A percentile compares a stretch with the other conserved stretches of the same genome.
These are phyloP conservation scores for Chiloscyllium punctatum DNA, from an alignment of 2,797 vertebrate genomes.

Conservation along the genomic window DNA sequence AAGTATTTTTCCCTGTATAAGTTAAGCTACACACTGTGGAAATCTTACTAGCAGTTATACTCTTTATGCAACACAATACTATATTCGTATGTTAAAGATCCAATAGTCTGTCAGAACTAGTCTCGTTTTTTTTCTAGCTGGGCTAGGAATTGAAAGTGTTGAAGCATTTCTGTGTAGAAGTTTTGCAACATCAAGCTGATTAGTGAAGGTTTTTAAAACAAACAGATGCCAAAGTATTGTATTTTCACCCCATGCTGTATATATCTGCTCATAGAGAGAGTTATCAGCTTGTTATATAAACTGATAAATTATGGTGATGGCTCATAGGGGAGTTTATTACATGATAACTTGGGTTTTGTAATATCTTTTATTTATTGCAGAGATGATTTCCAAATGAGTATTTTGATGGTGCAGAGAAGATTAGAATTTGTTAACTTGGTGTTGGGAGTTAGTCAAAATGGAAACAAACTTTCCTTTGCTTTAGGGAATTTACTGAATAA, in stretches of 20 bases:
- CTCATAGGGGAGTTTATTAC: slow-evolving; percentile 33
- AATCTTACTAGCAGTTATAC: slow-evolving; percentile 16
- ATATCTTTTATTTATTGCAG: slow-evolving; percentile 45
- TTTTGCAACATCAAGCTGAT: slow-evolving; percentile 42
- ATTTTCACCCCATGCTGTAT: slow-evolving; percentile 47
- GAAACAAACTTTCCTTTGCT: slow-evolving; percentile 39
- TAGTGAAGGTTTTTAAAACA: slow-evolving; percentile 33
- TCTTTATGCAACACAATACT: slow-evolving; percentile 27
- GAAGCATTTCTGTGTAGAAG: slow-evolving; percentile 46
- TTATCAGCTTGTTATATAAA: slow-evolving; percentile 37
- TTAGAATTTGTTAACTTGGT: background rate
- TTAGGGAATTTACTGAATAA: slow-evolving; percentile 46
- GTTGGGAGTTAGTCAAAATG: background rate
- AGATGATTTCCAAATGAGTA: slow-evolving; percentile 43
- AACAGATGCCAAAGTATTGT: slow-evolving; percentile 42
- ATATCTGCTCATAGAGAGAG: slow-evolving; percentile 44
- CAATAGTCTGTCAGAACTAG: slow-evolving; percentile 34
- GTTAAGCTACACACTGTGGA: slow-evolving; percentile 28
- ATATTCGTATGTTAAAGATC: background rate
- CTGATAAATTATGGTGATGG: slow-evolving; percentile 42
- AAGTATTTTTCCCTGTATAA: slow-evolving; percentile 14
- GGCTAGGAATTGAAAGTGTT: slow-evolving; percentile 51
- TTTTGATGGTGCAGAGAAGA: slow-evolving; percentile 41
- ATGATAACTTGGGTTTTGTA: slow-evolving; percentile 38
- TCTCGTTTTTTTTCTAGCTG: slow-evolving; percentile 51